Evolutionary conservation across 2,113 vertebrate species (phyloP), one percentile per base, ranked within the genome.

Genomic region (Triplophysa rosa): DNA sequence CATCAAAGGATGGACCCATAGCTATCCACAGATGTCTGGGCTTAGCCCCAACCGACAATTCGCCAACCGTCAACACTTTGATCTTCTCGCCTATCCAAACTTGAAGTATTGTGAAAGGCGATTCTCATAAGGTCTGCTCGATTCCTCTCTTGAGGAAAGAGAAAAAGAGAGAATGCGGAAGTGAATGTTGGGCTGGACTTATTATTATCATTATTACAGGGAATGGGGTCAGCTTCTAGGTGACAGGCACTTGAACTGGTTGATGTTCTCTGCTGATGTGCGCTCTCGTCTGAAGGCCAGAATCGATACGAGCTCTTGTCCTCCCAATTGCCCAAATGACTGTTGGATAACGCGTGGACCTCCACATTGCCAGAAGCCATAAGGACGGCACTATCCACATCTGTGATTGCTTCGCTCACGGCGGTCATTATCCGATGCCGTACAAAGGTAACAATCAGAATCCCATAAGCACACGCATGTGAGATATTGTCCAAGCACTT

Each of bases 221-320:
- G 70, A n/a, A 59, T 9, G 33, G 70, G 70, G 70, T 72, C 70
- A 72, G 33, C 29, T 40, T 72, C 37, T 33, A 23, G 70, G 24
- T 71, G 26, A 71, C 58, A 71, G 19, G 26, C 33, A 59, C 54
- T 72, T 59, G 54, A 72, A 37, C 12, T 3, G n/a, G 26, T 58
- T 59, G 52, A 59, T 72, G 70, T 24, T 59, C 40, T 71, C 49
- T 9, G 11, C 14, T 71, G 68, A 71, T 58, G 52, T 59, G 19
- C 16, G 71, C 77, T 82, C 82, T 83, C 24, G 42, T 40, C 24
- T 62, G 24, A 59, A 40, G 42, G 19, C 66, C 13, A 3, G 9
- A 62, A 78, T 47, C 66, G 24, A 78, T 69, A 67, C 33, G 11
- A n/a, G 40, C 29, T 29, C 12, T 69, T 78, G 37, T 14, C 77